These are phyloP conservation scores for Drosophila sechellia DNA, from an alignment of 1,140 invertebrate genomes.

Conservation along the genomic window DNA sequence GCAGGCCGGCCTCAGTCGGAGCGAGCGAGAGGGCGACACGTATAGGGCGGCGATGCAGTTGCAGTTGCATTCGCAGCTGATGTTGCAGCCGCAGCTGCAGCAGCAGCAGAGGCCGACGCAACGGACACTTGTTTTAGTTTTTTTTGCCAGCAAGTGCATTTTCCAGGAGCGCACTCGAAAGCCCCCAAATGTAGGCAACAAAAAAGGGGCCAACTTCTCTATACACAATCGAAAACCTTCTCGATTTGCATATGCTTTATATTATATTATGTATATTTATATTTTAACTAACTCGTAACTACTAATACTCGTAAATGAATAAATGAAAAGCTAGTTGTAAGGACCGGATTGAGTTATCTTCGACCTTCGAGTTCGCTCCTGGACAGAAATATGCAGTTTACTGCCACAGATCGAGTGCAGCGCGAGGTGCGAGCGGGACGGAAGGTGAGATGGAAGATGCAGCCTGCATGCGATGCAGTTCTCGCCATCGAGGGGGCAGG, in stretches of 20 bases:
- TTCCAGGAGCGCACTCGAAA: constrained; percentile 55
- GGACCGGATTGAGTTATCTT: not conserved
- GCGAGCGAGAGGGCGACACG: constrained; percentile 34
- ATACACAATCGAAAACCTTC: too few relatives aligned
- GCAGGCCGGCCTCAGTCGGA: constrained; percentile 29
- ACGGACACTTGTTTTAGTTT: constrained; percentile 57
- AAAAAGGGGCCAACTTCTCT: not conserved
- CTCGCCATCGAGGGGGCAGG: constrained; percentile 3
- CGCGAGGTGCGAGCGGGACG: constrained; percentile 47
- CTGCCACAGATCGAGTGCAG: constrained; percentile 6
- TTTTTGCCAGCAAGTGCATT: constrained; percentile 74
- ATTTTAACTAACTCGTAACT: too few relatives aligned
- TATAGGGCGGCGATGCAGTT: constrained; percentile 23
- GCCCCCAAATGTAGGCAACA: constrained; percentile 31
- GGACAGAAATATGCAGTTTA: constrained; percentile 7
- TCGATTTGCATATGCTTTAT: too few relatives aligned
- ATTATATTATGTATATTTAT: too few relatives aligned
- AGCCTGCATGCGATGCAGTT: constrained; percentile 25
- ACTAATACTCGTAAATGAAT: too few relatives aligned
- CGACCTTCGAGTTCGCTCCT: not conserved
- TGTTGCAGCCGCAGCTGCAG: not conserved
- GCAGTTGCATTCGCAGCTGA: constrained; percentile 4
- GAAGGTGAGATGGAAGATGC: constrained; percentile 58
- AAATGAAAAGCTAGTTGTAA: too few relatives aligned
- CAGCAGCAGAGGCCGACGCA: constrained; percentile 22